Percentiles rank a stretch among this genome's conserved stretches.
These are phyloP conservation scores for Tortricodes alternella DNA, from an alignment of 2,888 invertebrate species.

Conservation along the genomic window DNA sequence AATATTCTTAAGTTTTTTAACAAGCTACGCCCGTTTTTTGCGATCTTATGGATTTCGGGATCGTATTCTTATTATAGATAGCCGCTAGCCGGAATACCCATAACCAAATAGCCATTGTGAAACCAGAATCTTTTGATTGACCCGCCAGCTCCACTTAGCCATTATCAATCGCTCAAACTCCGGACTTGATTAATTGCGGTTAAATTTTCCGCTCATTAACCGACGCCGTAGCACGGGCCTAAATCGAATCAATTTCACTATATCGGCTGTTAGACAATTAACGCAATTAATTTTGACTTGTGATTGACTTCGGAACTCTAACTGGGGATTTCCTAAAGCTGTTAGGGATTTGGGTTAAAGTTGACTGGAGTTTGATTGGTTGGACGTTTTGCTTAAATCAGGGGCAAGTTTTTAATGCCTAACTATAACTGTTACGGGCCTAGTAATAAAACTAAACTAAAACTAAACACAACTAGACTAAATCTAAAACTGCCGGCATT, in stretches of 20 bases:
- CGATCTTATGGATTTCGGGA: too few species aligned
- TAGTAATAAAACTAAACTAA: too few species aligned
- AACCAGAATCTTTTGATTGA: too few species aligned
- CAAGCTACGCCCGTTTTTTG: too few species aligned
- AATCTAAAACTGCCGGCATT: too few species aligned
- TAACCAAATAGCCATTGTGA: too few species aligned
- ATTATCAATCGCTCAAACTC: neutral
- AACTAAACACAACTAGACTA: too few species aligned
- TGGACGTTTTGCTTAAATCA: neutral
- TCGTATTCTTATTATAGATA: too few species aligned
- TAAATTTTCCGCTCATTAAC: neutral
- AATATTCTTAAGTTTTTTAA: too few species aligned
- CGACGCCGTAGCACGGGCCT: neutral
- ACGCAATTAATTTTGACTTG: constrained; percentile 7
- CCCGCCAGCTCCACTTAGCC: too few species aligned
- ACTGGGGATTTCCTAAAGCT: neutral
- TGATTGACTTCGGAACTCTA: constrained; percentile 6
- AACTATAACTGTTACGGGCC: too few species aligned
- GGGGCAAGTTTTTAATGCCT: neutral
- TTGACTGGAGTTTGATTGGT: neutral
- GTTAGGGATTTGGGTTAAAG: neutral
- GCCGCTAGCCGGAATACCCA: too few species aligned
- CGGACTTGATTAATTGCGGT: neutral
- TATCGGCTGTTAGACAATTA: constrained; percentile 7
- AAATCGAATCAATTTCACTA: constrained; percentile 11